Evolutionary conservation across 2,888 invertebrate genomes (phyloP), one percentile per base, ranked within the genome.

Genomic region (Coremacera marginata): DNA sequence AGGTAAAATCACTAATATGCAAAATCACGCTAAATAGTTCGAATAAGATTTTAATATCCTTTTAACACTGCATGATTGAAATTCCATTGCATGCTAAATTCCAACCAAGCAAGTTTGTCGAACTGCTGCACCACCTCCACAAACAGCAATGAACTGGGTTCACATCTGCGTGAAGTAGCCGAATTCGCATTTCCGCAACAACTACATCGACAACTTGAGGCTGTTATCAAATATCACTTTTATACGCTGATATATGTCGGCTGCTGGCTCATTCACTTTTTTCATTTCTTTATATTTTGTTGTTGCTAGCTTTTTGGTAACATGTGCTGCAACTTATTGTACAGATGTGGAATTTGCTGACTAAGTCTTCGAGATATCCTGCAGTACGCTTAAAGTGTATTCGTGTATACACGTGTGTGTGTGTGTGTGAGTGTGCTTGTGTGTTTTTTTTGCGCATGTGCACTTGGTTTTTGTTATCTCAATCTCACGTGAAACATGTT

Each of bases 401-500:
- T 44, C 44, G 16, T n/a, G 9, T 27, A 60, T 49, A 16, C 71
- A 57, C 22, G 19, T 8, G 27, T 34, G 19, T 37, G 19, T 31
- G 34, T 71, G 57, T 57, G 14, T 25, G 78, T 34, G 49, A 27
- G 55, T 57, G 63, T 63, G 55, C 19, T 5, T 25, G n/a, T 34
- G 68, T 37, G n/a, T 25, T 25, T n/a, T 34, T n/a, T 68, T 55
- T 70, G 68, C 60, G 60, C 70, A 34, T 62, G 70, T 34, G 75
- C 70, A 71, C 44, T 74, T 76, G 76, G 74, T 67, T 31, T 75
- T 72, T 78, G 74, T 80, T 80, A 80, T 80, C 80, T 78, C 68
- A 75, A 80, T 80, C 78, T 77, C 78, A 75, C 80, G 75, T 77
- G 78, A 72, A 78, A 70, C 80, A 80, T 78, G 78, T 80, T 79